These are phyloP conservation scores for Enteromius fasciolatus DNA, from an alignment of 2,797 vertebrate species.

Conservation along the genomic window DNA sequence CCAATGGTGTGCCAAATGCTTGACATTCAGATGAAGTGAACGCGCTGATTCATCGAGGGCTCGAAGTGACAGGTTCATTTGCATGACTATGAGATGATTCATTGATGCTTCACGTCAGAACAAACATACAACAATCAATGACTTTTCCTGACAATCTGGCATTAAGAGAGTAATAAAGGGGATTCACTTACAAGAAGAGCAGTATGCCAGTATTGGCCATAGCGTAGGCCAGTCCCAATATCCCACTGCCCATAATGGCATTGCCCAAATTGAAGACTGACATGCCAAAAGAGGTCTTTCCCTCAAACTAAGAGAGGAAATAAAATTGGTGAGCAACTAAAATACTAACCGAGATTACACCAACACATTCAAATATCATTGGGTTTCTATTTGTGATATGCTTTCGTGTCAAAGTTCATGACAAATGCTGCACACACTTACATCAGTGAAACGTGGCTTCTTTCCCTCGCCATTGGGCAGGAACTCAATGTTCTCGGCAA, in stretches of 20 bases:
- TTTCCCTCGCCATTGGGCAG: slow-evolving; percentile 82
- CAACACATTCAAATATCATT: background rate
- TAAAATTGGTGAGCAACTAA: slow-evolving; percentile 31
- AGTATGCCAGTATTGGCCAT: slow-evolving; percentile 98
- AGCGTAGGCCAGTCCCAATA: slow-evolving; percentile 94
- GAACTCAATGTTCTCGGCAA: slow-evolving; percentile 85
- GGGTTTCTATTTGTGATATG: background rate
- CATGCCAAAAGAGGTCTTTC: slow-evolving; percentile 98
- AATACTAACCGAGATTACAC: background rate
- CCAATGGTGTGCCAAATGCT: slow-evolving; percentile 10
- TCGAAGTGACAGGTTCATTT: background rate
- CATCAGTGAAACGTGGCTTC: slow-evolving; percentile 91
- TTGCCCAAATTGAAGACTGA: slow-evolving; percentile 98
- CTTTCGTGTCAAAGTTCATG: background rate
- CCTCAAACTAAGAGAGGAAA: slow-evolving; percentile 85
- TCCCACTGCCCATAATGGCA: slow-evolving; percentile 98
- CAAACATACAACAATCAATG: background rate
- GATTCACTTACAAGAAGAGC: slow-evolving; percentile 90
- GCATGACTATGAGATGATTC: background rate
- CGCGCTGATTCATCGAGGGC: background rate
- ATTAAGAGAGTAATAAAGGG: slow-evolving; percentile 9
- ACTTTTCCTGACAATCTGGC: background rate
- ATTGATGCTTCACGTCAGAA: background rate
- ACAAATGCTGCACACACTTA: slow-evolving; percentile 70
- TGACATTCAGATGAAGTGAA: slow-evolving; percentile 22